Conservation (phyloP, 1,140 invertebrate species). For the Hormaphis cornu region DNA sequence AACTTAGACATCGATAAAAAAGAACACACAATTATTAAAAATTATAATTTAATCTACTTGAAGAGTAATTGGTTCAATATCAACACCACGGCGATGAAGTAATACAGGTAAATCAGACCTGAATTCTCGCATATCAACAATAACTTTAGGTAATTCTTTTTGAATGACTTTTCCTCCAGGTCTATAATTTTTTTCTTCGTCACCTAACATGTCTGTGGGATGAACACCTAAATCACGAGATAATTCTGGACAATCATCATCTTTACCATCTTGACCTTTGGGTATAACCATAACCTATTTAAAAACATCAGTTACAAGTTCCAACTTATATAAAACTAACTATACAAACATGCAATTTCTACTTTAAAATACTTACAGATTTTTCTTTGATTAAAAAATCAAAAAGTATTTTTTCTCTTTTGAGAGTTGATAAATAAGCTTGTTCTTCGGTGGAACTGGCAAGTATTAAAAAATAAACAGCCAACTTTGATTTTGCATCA, state of each 20-base stretch:
- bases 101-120: conserved; percentile 89
- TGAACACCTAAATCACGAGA: conserved; percentile 43
- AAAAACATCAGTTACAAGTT: conserved; percentile 8
- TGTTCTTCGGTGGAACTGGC: conserved; percentile 90
- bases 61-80: conserved; percentile 85
- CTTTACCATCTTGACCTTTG: conserved; percentile 80
- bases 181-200: conserved; percentile 47
- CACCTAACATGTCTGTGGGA: conserved; percentile 40
- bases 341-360: neutral
- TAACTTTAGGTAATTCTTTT: conserved; percentile 52
- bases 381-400: conserved; percentile 84
- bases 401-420: conserved; percentile 89
- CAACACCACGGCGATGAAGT: conserved; percentile 84
- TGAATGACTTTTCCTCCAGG: conserved; percentile 50
- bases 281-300: conserved; percentile 81
- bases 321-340: neutral
- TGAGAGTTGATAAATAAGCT: conserved; percentile 78
- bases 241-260: conserved; percentile 59
- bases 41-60: conserved; percentile 46
- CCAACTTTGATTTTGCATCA: conserved; percentile 50
- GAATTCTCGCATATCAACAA: conserved; percentile 98
- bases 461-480: conserved; percentile 84
- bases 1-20: neutral
- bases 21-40: neutral
- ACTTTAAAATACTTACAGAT: conserved; percentile 53